phyloP scores from a whole-genome alignment of 2,113 vertebrate species.

The Anolis sagrei region DNA sequence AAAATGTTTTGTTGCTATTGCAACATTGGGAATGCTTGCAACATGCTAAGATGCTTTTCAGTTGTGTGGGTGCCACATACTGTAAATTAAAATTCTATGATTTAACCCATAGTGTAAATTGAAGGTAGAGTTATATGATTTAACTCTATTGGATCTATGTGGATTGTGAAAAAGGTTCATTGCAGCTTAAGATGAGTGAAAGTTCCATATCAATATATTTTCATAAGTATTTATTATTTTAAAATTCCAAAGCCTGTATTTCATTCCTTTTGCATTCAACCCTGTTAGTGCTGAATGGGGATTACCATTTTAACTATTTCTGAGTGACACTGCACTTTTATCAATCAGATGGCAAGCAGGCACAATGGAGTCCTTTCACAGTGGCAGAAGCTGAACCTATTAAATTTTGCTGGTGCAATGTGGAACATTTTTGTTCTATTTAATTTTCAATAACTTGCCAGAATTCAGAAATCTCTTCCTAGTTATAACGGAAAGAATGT shows the following conservation, averaged over 20 bases:
- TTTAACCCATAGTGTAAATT: too few species aligned
- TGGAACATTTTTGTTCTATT: not conserved
- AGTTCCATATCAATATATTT: too few species aligned
- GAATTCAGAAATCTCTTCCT: not conserved
- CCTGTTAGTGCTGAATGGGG: not conserved
- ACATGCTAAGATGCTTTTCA: not conserved
- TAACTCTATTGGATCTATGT: too few species aligned
- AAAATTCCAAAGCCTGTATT: too few species aligned
- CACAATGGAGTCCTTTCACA: not conserved
- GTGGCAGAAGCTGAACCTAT: not conserved
- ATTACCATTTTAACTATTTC: not conserved
- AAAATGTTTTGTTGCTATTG: conserved; percentile 1
- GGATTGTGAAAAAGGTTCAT: not conserved
- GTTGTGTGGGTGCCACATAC: too few species aligned
- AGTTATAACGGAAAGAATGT: too few species aligned
- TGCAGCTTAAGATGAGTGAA: not conserved
- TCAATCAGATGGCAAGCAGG: not conserved
- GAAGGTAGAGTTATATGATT: too few species aligned
- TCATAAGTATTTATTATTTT: too few species aligned
- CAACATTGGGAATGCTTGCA: not conserved
- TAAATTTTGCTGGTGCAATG: not conserved
- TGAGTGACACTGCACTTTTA: not conserved
- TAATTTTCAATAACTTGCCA: not conserved
- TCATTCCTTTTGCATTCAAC: not conserved
- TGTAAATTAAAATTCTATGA: too few species aligned